Base-by-base conservation (phyloP, 2,113 vertebrate genomes). In the Gyps fulvus region DNA sequence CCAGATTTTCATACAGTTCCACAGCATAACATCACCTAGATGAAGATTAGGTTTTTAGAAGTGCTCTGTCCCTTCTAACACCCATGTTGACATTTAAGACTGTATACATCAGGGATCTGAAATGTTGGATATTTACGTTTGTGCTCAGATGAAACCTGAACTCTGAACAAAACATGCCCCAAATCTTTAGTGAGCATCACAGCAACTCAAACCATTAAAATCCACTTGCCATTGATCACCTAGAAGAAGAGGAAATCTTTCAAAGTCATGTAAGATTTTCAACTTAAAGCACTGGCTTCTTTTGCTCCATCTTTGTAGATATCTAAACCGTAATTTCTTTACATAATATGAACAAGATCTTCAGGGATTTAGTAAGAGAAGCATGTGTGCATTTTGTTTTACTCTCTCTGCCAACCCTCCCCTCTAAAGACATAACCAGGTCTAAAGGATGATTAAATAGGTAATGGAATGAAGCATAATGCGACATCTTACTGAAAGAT, bases 401-500 rank as follows among this genome's bases (percentile, higher is more conserved):
- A 69, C 22, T 83, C 47, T 66, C 50, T 88, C 88, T 91, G 77
- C 38, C 38, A 90, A 66, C 34, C 73, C 84, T 91, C 36, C 43
- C 63, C 50, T 93, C 49, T 69, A 96, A 96, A 91, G 38, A 79
- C 57, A 61, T 55, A 74, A 85, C 36, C 42, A 84, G 9, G 42
- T 85, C 57, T 94, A 91, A 92, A 94, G 65, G 57, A 94, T 70
- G 89, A 79, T 87, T 86, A 84, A 95, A 95, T 31, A 70, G 13
- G 27, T 72, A 93, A 93, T 62, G 72, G 50, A 83, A 96, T 62
- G 23, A 93, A 55, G 13, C 79, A 85, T 43, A 63, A 67, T 45
- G 34, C 5, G 21, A 80, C 73, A 38, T 73, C 43, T 96, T 84
- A 97, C 66, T 91, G 72, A 78, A 91, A 94, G 76, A 87, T 81